A percentile compares a stretch with the other conserved stretches of the same genome.
phyloP scores from a whole-genome alignment of 2,113 vertebrate genomes.

The Chinchilla lanigera region DNA sequence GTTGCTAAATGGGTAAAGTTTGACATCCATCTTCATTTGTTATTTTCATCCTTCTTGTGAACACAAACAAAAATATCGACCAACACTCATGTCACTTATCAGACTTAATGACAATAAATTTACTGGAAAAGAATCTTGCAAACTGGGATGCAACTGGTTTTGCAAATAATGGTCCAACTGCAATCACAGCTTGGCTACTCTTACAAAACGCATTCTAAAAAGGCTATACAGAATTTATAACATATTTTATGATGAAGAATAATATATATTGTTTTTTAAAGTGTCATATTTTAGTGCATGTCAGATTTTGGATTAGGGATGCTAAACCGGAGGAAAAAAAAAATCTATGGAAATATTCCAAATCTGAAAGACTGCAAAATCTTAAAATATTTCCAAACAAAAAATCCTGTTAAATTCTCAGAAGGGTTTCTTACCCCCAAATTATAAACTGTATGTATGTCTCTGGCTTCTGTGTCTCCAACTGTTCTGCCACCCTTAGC shows the following conservation, averaged over 20 bases:
- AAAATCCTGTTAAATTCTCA: not conserved
- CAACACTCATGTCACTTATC: not conserved
- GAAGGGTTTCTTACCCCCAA: not conserved
- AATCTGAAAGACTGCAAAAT: not conserved
- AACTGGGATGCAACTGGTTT: not conserved
- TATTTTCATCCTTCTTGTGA: not conserved
- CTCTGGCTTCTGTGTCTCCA: not conserved
- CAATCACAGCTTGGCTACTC: not conserved
- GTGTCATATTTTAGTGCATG: not conserved
- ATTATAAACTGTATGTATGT: not conserved
- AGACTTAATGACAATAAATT: not conserved
- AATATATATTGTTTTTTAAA: not conserved
- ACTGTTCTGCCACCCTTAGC: not conserved
- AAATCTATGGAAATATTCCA: not conserved
- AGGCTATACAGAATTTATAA: not conserved
- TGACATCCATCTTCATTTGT: not conserved
- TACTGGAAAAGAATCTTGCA: not conserved
- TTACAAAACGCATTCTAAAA: not conserved
- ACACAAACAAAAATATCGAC: conserved; percentile 2
- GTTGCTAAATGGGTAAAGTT: not conserved
- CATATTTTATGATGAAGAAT: not conserved
- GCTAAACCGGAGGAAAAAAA: not conserved
- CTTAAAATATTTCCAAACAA: not conserved
- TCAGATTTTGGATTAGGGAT: not conserved
- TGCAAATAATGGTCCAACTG: not conserved